These are phyloP conservation scores for Caenorhabditis sp. DNA, from an alignment of 2,888 invertebrate genomes.

Conservation along the genomic window DNA sequence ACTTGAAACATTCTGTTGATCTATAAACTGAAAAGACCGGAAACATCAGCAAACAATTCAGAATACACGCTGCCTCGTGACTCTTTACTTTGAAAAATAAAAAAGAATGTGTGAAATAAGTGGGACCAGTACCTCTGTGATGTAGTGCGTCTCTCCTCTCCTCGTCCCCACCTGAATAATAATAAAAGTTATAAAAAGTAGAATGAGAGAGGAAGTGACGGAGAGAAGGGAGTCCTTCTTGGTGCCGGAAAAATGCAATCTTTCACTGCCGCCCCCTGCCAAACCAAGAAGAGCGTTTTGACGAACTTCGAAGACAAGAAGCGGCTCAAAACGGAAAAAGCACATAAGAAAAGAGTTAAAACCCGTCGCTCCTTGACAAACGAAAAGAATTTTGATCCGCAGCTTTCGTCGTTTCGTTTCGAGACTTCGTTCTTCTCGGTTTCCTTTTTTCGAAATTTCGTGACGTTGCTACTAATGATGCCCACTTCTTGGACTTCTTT, in stretches of 20 bases:
- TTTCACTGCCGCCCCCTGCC: slow-evolving; percentile 45
- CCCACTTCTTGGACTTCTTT: slow-evolving; percentile 6
- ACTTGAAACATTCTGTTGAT: neutral
- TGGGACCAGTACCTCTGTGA: slow-evolving; percentile 12
- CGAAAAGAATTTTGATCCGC: slow-evolving; percentile 20
- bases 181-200: slow-evolving; percentile 38
- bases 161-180: slow-evolving; percentile 51
- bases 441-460: neutral
- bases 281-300: slow-evolving; percentile 27
- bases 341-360: slow-evolving; percentile 38
- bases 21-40: slow-evolving; percentile 4
- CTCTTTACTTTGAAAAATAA: slow-evolving; percentile 10
- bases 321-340: slow-evolving; percentile 28
- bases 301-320: slow-evolving; percentile 16
- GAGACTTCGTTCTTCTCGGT: slow-evolving; percentile 17
- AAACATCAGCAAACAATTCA: slow-evolving; percentile 3
- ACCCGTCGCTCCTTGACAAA: slow-evolving; percentile 25
- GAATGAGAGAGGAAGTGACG: slow-evolving; percentile 26
- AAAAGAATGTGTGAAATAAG: slow-evolving; percentile 52
- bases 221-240: slow-evolving; percentile 39
- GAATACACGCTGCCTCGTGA: slow-evolving; percentile 12
- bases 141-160: neutral
- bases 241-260: slow-evolving; percentile 54
- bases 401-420: neutral
- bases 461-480: neutral